A percentile compares a stretch with the other conserved stretches of the same genome.
Evolutionary conservation across 2,113 vertebrate species (phyloP).

Genomic region (Prionailurus bengalensis): DNA sequence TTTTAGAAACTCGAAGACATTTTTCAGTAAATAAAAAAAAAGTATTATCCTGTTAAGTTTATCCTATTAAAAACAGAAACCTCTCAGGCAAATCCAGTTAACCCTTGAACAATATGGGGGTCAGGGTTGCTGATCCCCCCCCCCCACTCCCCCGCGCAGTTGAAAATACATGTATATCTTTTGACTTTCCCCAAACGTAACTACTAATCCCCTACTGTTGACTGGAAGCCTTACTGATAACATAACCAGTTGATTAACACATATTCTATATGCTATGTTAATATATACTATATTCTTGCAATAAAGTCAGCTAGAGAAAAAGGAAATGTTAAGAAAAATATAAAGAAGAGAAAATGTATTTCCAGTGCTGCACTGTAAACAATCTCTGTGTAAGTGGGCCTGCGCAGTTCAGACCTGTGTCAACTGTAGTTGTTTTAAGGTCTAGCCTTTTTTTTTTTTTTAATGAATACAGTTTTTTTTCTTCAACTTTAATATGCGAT

Average conservation of each 20-base stretch:
- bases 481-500: neutral
- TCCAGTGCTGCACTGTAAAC: neutral
- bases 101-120: neutral
- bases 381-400: neutral
- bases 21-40: neutral
- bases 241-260: neutral
- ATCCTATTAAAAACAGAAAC: neutral
- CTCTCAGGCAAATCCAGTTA: neutral
- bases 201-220: neutral
- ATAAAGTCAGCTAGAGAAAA: neutral
- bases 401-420: neutral
- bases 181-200: neutral
- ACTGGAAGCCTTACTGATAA: neutral
- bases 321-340: neutral
- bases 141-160: neutral
- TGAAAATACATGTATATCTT: neutral
- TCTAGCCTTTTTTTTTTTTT: neutral
- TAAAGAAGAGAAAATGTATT: neutral
- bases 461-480: neutral
- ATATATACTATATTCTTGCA: neutral
- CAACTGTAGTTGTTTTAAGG: neutral
- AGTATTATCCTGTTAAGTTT: neutral
- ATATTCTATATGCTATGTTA: neutral
- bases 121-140: neutral
- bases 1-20: conserved; percentile 30